Evolutionary conservation across 2,888 invertebrate genomes (phyloP), one percentile per base, ranked within the genome.

Genomic region (Callyntrura guangdongensis): DNA sequence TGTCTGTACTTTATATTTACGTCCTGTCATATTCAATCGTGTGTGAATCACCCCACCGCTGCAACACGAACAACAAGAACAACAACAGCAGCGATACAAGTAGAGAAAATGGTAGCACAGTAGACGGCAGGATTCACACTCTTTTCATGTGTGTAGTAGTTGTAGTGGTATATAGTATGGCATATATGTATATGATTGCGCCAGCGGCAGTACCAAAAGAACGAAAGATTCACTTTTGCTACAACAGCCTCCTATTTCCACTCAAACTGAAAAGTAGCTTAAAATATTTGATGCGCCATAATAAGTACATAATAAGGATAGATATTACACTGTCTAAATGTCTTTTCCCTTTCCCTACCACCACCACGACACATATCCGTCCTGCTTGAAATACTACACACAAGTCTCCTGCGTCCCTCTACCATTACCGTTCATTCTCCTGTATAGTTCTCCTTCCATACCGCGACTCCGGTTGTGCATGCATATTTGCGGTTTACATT

Each of bases 401-500:
- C n/a, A n/a, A n/a, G n/a, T 4, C 59, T 61, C 61, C 22, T n/a
- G n/a, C n/a, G n/a, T n/a, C n/a, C n/a, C n/a, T n/a, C n/a, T n/a
- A n/a, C n/a, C n/a, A n/a, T n/a, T n/a, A n/a, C n/a, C n/a, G n/a
- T n/a, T n/a, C n/a, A n/a, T n/a, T n/a, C n/a, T n/a, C n/a, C n/a
- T n/a, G n/a, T n/a, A n/a, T n/a, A n/a, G n/a, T n/a, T n/a, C n/a
- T n/a, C n/a, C n/a, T n/a, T n/a, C n/a, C n/a, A n/a, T n/a, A n/a
- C n/a, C n/a, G n/a, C n/a, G n/a, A n/a, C n/a, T n/a, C n/a, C n/a
- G n/a, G n/a, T n/a, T n/a, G n/a, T n/a, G n/a, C n/a, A 3, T 61
- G 61, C 20, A 61, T 61, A 49, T 74, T 74, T 74, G 74, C 74
- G 74, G 74, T 74, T 74, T 74, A 49, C 49, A 74, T 74, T 74